These are phyloP conservation scores for Poeciliopsis retropinna DNA, from an alignment of 2,113 vertebrate genomes.

Conservation along the genomic window DNA sequence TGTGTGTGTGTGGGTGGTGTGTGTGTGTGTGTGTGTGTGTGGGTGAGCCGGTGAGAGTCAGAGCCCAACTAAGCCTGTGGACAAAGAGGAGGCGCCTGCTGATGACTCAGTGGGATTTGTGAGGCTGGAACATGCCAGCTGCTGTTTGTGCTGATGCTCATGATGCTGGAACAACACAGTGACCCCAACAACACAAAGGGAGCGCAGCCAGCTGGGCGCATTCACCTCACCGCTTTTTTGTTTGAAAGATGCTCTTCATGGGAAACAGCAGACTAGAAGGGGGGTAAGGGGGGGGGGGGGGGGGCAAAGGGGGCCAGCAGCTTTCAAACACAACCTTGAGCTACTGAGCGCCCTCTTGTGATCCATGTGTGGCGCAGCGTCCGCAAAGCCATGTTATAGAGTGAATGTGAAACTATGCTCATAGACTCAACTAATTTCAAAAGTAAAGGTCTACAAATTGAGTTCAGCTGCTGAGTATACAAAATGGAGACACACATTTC, in stretches of 20 bases:
- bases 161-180: slow-evolving; percentile 59
- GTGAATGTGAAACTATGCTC: background rate
- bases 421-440: background rate
- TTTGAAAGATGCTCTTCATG: slow-evolving; percentile 25
- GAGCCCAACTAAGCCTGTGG: slow-evolving; percentile 48
- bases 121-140: slow-evolving; percentile 54
- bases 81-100: slow-evolving; percentile 66
- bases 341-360: slow-evolving; percentile 48
- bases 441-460: background rate
- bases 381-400: background rate
- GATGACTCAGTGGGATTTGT: slow-evolving; percentile 74
- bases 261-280: background rate
- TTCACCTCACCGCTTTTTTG: slow-evolving; percentile 46
- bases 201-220: slow-evolving; percentile 23
- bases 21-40: background rate
- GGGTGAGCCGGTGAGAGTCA: background rate
- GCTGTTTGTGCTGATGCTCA: slow-evolving; percentile 68
- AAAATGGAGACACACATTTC: background rate
- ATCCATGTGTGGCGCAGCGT: background rate
- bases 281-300: rapidly evolving
- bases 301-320: background rate
- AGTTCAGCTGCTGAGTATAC: too few relatives aligned
- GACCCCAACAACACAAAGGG: slow-evolving; percentile 62
- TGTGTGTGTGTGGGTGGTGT: background rate
- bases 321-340: background rate